Base-by-base conservation (phyloP, 2,113 vertebrate genomes). In the Pollachius pollachius region DNA sequence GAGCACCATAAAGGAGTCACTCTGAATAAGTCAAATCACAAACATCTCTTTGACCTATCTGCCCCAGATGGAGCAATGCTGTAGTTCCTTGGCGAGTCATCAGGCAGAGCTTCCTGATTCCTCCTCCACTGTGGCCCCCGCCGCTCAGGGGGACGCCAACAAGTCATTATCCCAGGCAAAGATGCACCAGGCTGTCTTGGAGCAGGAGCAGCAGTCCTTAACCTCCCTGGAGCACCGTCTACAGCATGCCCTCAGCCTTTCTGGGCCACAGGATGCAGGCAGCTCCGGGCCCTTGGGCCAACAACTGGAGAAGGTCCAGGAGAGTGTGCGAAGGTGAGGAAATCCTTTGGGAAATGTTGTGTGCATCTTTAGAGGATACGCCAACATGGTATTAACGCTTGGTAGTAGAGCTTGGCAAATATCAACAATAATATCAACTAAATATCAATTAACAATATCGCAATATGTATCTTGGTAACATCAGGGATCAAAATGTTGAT, bases 31-130 rank as follows among this genome's bases (percentile, higher is more conserved):
- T 48, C 9, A 12, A 48, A 48, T 48, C 12, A 48, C 11, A 48
- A 9, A 48, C 12, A 13, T 48, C 8, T 9, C 12, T 48, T 9
- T 34, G 30, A 34, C 30, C 30, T 5, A 3, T 52, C 59, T 48
- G 61, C 52, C 66, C 73, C 69, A 98, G 97, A 89, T 98, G 70
- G 93, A 96, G 85, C 90, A 92, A 78, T 94, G 95, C 88, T 87
- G 91, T 77, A 94, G 94, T 74, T 90, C 88, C 68, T 86, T 96
- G 5, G 92, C 94, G 70, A 89, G 89, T 69, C 91, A 96, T 67
- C 94, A 95, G 79, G 90, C 93, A 59, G 93, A 94, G 2, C 81
- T 95, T 5, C 92, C 90, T 19, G 92, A 94, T 23, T 2, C 23
- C 75, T 82, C 79, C 69, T 89, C 92, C 34, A 79, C 86, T 77